Evolutionary conservation across 2,797 vertebrate genomes (phyloP), one percentile per base, ranked within the genome.

Genomic region (Steatocranus sp.): DNA sequence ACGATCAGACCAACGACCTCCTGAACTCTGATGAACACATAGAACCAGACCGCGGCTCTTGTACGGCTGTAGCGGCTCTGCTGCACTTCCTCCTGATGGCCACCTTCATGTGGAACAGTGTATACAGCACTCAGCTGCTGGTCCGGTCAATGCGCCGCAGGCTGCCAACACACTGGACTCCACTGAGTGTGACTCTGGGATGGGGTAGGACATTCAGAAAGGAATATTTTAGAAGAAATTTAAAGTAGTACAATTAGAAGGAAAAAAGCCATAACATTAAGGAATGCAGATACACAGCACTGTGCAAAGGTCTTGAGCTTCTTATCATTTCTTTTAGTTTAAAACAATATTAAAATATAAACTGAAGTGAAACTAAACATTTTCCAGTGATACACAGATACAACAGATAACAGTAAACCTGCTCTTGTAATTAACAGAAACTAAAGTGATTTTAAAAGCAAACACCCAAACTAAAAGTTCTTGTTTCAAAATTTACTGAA

Each of bases 41-140:
- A 5, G 51, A 20, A 9, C 70, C 41, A 0, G 74, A 94, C 73
- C 36, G 82, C 0, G 86, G 87, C 34, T 10, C 2, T 0, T 96
- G 96, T 66, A 96, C 92, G 0, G 90, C 3, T 0, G 7, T 94
- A 4, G 75, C 95, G 1, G 91, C 85, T n/a, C 92, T 96, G 1
- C 91, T 97, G 49, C 96, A 96, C 53, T 97, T 83, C 75, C 97
- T 97, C 84, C 90, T 96, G 68, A 30, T 97, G 56, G 94, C 85
- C 1, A 90, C 95, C 0, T 97, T 97, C 81, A 86, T 80, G 76
- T 96, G 96, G 96, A 94, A 89, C 78, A 84, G 87, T 2, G 11
- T 97, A 23, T 95, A 83, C 2, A 91, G 88, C 8, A 76, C 87
- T 0, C 95, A 96, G 36, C 38, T 63, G 58, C 36, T 95, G 68